Percentiles rank a stretch among this genome's conserved stretches.
Evolutionary conservation across 92 coral and sea anemone species (phyloP).

Genomic region (Actinostola sp.): DNA sequence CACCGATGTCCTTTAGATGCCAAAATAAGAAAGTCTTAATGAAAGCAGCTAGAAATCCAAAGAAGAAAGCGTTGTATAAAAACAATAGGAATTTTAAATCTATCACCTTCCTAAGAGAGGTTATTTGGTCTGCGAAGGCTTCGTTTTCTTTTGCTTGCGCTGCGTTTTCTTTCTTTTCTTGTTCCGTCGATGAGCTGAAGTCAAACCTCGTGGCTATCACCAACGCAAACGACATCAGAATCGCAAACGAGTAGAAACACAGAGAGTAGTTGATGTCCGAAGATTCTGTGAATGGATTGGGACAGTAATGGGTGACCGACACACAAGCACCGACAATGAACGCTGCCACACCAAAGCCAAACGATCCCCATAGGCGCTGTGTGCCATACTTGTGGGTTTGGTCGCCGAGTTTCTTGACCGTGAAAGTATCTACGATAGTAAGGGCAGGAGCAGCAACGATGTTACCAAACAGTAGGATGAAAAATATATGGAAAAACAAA

Average conservation of each 20-base stretch:
- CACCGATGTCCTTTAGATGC: slow-evolving; percentile 79
- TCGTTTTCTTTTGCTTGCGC: not conserved
- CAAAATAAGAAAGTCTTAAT: slow-evolving; percentile 76
- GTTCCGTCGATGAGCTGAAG: not conserved
- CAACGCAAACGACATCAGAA: slow-evolving; percentile 47
- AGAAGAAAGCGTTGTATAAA: slow-evolving; percentile 61
- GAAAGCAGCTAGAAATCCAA: slow-evolving; percentile 71
- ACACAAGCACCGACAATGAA: slow-evolving; percentile 75
- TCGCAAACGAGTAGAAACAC: slow-evolving; percentile 55
- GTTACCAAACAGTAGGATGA: slow-evolving; percentile 68
- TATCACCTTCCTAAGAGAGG: slow-evolving; percentile 2
- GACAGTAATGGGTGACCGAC: slow-evolving; percentile 53
- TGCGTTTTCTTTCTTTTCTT: not conserved
- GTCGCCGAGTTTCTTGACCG: slow-evolving; percentile 62
- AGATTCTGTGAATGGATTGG: slow-evolving; percentile 30
- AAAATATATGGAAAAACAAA: slow-evolving; percentile 55
- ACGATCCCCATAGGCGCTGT: slow-evolving; percentile 88
- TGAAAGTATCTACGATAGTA: slow-evolving; percentile 71
- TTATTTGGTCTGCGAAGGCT: not conserved
- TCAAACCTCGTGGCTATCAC: slow-evolving; percentile 39
- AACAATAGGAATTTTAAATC: slow-evolving; percentile 53
- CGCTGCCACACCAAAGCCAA: slow-evolving; percentile 83
- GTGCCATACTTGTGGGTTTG: slow-evolving; percentile 69
- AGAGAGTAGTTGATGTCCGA: slow-evolving; percentile 46
- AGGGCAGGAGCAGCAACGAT: slow-evolving; percentile 75